Evolutionary conservation across 2,888 invertebrate genomes (phyloP).

Genomic region (Torymus texanus): DNA sequence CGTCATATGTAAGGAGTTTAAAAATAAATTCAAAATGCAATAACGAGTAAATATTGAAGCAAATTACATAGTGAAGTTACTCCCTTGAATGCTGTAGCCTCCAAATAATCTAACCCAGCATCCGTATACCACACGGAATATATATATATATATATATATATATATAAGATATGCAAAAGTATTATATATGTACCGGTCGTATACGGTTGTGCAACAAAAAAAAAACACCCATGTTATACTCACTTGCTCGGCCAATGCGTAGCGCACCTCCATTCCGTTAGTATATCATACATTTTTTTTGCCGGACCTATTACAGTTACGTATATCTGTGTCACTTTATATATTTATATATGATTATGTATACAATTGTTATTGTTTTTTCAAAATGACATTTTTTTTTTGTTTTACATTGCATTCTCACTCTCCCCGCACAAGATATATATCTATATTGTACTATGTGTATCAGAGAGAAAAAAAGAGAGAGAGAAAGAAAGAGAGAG

Average conservation of each 20-base stretch:
- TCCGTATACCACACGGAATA: constrained; percentile 56
- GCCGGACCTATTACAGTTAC: constrained; percentile 41
- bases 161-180: constrained; percentile 31
- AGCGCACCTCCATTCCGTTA: constrained; percentile 62
- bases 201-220: constrained; percentile 56
- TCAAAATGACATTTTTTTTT: constrained; percentile 34
- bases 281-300: constrained; percentile 39
- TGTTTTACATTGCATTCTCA: constrained; percentile 56
- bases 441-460: constrained; percentile 55
- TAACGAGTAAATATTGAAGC: constrained; percentile 36
- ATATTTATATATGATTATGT: constrained; percentile 21
- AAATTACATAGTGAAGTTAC: constrained; percentile 54
- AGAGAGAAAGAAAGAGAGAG: constrained; percentile 28
- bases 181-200: constrained; percentile 58
- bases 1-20: constrained; percentile 32
- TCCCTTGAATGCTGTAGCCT: constrained; percentile 69
- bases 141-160: constrained; percentile 53
- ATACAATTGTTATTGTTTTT: constrained; percentile 39
- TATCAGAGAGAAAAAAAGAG: constrained; percentile 5
- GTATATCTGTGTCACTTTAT: constrained; percentile 50
- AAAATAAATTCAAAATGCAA: constrained; percentile 11
- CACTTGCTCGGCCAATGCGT: constrained; percentile 71
- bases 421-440: constrained; percentile 57
- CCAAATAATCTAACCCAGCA: constrained; percentile 66
- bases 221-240: constrained; percentile 60